phyloP scores from a whole-genome alignment of 2,888 invertebrate species.

The Tenodera sinensis region DNA sequence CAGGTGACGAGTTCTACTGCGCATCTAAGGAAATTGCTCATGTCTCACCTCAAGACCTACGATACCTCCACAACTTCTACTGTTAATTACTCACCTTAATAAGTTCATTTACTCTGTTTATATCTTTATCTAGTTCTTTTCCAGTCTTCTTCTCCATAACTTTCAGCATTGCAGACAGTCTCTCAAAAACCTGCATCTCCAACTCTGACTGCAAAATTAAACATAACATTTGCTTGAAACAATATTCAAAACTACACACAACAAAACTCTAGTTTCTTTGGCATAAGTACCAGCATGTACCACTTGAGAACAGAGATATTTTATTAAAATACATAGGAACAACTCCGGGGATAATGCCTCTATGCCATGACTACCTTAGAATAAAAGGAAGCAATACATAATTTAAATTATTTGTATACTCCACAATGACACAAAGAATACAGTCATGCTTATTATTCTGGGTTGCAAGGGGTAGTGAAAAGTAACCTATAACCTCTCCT shows the following conservation, averaged over 20 bases:
- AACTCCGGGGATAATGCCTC: too few species aligned
- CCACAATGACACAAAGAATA: too few species aligned
- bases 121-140: slow-evolving; percentile 48
- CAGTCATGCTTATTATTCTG: too few species aligned
- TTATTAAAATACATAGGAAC: too few species aligned
- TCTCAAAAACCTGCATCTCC: slow-evolving; percentile 53
- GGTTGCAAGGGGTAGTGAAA: too few species aligned
- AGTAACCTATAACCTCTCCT: too few species aligned
- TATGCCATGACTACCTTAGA: too few species aligned
- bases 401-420: too few species aligned
- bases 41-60: too few species aligned
- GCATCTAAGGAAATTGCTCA: too few species aligned
- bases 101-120: slow-evolving; percentile 56
- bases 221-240: background rate
- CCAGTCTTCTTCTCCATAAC: slow-evolving; percentile 46
- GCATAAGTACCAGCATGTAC: background rate
- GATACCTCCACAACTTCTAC: background rate
- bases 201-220: slow-evolving; percentile 48
- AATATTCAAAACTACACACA: background rate
- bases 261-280: background rate
- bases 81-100: slow-evolving; percentile 52
- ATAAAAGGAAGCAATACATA: too few species aligned
- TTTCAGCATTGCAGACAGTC: slow-evolving; percentile 48
- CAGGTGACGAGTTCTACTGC: too few species aligned
- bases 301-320: background rate